phyloP scores from a whole-genome alignment of 1,140 invertebrate genomes.

The Amphibalanus amphitrite region DNA sequence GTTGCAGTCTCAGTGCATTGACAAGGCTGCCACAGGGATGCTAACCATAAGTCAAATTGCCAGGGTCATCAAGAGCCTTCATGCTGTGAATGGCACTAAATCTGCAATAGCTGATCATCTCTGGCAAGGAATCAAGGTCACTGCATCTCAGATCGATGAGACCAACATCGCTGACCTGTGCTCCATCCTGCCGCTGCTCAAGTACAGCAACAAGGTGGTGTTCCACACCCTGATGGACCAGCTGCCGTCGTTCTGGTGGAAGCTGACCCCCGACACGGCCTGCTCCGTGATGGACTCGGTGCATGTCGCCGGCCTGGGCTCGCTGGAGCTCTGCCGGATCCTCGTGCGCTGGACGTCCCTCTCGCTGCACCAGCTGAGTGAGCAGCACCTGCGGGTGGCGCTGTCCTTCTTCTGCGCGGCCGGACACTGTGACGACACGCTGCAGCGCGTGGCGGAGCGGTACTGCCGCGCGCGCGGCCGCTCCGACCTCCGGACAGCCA shows the following conservation, averaged over 20 bases:
- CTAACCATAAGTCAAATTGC: neutral
- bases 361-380: neutral
- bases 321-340: neutral
- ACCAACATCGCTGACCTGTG: neutral
- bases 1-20: neutral
- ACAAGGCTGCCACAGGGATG: neutral
- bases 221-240: neutral
- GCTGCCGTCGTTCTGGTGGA: neutral
- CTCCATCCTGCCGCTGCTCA: neutral
- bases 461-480: neutral
- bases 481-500: neutral
- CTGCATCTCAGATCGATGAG: neutral
- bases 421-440: neutral
- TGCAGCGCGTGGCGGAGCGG: neutral
- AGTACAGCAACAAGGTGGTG: neutral
- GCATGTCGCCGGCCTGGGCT: neutral
- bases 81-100: neutral
- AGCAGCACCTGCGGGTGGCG: neutral
- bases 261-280: neutral
- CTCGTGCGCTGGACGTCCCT: neutral
- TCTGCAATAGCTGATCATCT: neutral
- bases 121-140: neutral
- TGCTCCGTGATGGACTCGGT: neutral
- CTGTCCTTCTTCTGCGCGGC: neutral
- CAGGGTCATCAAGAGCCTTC: neutral